Evolutionary conservation across 2,888 invertebrate genomes (phyloP), one percentile per base, ranked within the genome.

Genomic region (Plebejus melissa): DNA sequence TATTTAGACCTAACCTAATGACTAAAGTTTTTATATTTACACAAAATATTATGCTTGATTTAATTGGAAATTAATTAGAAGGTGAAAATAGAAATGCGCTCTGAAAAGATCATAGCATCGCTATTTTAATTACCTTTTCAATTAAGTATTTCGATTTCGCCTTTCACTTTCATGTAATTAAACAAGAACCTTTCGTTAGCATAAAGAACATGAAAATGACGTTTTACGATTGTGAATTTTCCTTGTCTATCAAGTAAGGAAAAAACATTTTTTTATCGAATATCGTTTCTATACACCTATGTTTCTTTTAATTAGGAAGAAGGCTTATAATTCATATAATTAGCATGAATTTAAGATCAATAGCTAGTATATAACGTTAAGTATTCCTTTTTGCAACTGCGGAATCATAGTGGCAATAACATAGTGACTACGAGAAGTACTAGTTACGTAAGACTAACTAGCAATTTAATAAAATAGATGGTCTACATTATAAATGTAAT

Each of bases 391-490:
- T 32, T 13, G 65, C 32, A 65, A 65, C 11, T 32, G 4, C 65
- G 28, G 65, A 65, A 32, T 65, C 28, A 32, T 36, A 32, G 65
- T 65, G 32, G 32, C 32, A 65, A 32, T 54, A 32, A 32, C 32
- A 22, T 60, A 7, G 58, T 58, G 60, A 60, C 60, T 60, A 9
- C 4, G 65, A 65, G 65, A 32, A 32, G 32, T 32, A 32, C 32
- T 65, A 65, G 65, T 65, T 65, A 65, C 4, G 22, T 65, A 32
- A 65, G 65, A 32, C 13, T 71, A 16, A 72, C 46, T 50, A 54
- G 28, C 50, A 38, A 41, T 71, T 71, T 71, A 71, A 41, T 82
- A 84, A 77, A 75, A 74, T 74, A 74, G 72, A 77, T 78, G 60
- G 72, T 74, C 72, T 74, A 74, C 50, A 72, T 72, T 50, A 54